Base-by-base conservation (phyloP, 2,113 vertebrate species). In the Rhynchopsitta pachyrhyncha region DNA sequence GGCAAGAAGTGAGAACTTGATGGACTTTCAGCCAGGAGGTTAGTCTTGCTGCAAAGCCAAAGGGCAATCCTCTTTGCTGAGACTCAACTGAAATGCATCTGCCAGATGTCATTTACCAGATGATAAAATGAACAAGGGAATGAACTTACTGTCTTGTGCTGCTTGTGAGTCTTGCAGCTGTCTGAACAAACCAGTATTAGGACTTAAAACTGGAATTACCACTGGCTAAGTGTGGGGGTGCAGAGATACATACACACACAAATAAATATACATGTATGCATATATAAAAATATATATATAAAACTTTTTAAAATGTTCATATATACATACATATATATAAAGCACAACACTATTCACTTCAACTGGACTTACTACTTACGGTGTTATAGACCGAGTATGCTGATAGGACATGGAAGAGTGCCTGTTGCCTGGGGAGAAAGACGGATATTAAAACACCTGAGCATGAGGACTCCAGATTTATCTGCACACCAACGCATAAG, bases 311-410 rank as follows among this genome's bases (percentile, higher is more conserved):
- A 2, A 50, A 66, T 47, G 35, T 27, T n/a, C 28, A 18, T 33
- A 27, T n/a, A 76, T 25, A n/a, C 6, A 41, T 4, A 62, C 13
- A 81, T 13, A 25, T 10, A 41, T 12, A 39, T 1, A 55, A 68
- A 81, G 28, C 28, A 70, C 41, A 75, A 79, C 0, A 0, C 7
- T 83, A 8, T 57, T 85, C 50, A 57, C 23, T 49, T 64, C 62
- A 70, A 74, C 59, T 17, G 37, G 52, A 70, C 49, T 92, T 71
- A 57, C 16, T 95, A 98, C 99, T 98, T 94, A 99, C 99, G 71
- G 98, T 98, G 97, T 99, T 99, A 97, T 99, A 99, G 90, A 99
- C 98, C 0, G 99, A 99, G 95, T 99, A 99, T 3, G 99, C 99
- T n/a, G 98, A 98, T 17, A 99, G 97, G 71, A 99, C 98, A 3